Base-by-base conservation (phyloP, 2,888 invertebrate species). In the Anarsia innoxiella region DNA sequence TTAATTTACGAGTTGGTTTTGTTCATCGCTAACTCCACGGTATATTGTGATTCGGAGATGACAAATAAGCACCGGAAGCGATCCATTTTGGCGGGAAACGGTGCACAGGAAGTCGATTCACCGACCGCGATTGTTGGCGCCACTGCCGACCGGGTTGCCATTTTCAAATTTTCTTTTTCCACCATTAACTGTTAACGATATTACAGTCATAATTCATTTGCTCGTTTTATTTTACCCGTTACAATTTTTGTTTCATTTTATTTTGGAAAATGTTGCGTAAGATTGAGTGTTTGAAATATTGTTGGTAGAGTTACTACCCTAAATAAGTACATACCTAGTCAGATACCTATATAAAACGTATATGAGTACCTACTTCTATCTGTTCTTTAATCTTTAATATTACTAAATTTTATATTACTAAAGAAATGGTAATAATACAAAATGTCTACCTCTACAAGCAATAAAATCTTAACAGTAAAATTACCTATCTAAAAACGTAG, bases 31-130 rank as follows among this genome's bases (percentile, higher is more conserved):
- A 26, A 11, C 63, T 70, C 63, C 52, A 59, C 41, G 41, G 53
- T 40, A 39, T 56, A 48, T 51, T 57, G 51, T 60, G 57, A 67
- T 69, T 66, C 56, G 52, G 59, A 73, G 74, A 85, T 85, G 85
- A 85, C 80, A 85, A 85, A 86, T 84, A 74, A 57, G 59, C 46
- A 55, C 63, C 80, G 86, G 86, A 86, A 84, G 71, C 69, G 75
- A 86, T 86, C 86, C 85, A 86, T 86, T 86, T 80, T 59, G 65
- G 65, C 74, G 78, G 83, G 80, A 84, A 84, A 77, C 76, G 71
- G 68, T 62, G 54, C 66, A 56, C 82, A 70, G 86, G 85, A 86
- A 84, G 77, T 77, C 64, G 76, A 79, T 80, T 70, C 82, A 72
- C 60, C 72, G 71, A 80, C 83, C 80, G 74, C 83, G 78, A 84